A percentile compares a stretch with the other conserved stretches of the same genome.
These are phyloP conservation scores for Netelia fuscicornis DNA, from an alignment of 2,888 invertebrate species.

Conservation along the genomic window DNA sequence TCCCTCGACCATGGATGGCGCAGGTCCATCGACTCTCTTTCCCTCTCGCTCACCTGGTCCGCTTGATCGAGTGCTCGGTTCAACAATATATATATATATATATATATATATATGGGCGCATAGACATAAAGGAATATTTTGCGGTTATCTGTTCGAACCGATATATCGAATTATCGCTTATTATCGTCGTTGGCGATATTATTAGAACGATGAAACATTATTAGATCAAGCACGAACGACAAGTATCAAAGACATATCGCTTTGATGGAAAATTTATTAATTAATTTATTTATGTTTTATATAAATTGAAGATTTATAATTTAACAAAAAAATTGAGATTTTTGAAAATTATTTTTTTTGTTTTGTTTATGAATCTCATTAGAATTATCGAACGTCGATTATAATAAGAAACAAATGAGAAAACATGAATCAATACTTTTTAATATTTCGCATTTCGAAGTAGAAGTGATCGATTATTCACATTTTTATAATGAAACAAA, in stretches of 20 bases:
- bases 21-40: neutral
- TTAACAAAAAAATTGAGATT: too few relatives aligned
- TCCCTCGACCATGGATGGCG: constrained; percentile 44
- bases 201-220: constrained; percentile 44
- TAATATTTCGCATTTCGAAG: too few relatives aligned
- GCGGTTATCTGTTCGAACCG: constrained; percentile 27
- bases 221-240: constrained; percentile 14
- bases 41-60: constrained; percentile 34
- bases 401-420: too few relatives aligned
- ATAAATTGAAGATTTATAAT: too few relatives aligned
- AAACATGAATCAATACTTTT: too few relatives aligned
- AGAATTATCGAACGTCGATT: too few relatives aligned
- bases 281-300: neutral
- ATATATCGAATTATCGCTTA: constrained; percentile 31
- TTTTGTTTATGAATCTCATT: too few relatives aligned
- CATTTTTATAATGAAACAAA: too few relatives aligned
- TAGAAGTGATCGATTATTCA: too few relatives aligned
- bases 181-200: neutral
- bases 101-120: neutral
- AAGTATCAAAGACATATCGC: neutral
- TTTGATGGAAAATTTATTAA: neutral
- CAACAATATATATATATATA: constrained; percentile 35
- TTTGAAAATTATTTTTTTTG: too few relatives aligned
- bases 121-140: constrained; percentile 3
- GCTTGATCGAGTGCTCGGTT: constrained; percentile 37